phyloP scores from a whole-genome alignment of 1,140 invertebrate genomes.

The Apis florea region DNA sequence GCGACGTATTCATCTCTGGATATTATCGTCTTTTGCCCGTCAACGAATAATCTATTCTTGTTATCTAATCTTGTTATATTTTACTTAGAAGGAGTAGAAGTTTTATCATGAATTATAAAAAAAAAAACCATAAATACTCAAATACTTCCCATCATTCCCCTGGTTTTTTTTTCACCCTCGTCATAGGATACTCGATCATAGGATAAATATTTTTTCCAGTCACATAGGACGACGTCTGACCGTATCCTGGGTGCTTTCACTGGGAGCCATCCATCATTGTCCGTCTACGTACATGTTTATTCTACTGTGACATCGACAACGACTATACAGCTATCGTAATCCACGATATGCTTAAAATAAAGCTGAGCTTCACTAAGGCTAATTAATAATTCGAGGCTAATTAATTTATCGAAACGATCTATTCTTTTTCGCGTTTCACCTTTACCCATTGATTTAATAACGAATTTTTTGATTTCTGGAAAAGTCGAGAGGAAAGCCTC shows the following conservation, averaged over 20 bases:
- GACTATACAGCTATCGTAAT: neutral
- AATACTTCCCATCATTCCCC: neutral
- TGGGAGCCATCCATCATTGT: slow-evolving; percentile 23
- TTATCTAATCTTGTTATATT: too few relatives aligned
- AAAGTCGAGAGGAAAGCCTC: neutral
- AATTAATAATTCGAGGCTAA: neutral
- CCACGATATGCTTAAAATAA: neutral
- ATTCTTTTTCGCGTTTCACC: too few relatives aligned
- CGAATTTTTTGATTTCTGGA: neutral
- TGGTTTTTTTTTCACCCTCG: neutral
- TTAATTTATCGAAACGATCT: neutral
- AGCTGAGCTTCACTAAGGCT: neutral
- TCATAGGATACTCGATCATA: neutral
- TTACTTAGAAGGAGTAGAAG: too few relatives aligned
- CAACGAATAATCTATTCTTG: too few relatives aligned
- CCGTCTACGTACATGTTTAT: slow-evolving; percentile 15
- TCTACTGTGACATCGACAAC: slow-evolving; percentile 1
- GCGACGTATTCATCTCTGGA: too few relatives aligned
- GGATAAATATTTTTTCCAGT: slow-evolving; percentile 34
- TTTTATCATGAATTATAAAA: neutral
- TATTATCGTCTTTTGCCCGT: too few relatives aligned
- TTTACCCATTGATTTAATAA: too few relatives aligned
- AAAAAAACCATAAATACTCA: neutral
- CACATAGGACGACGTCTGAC: slow-evolving; percentile 17
- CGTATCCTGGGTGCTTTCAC: slow-evolving; percentile 21